These are phyloP conservation scores for Passer montanus DNA, from an alignment of 2,113 vertebrate genomes.

Conservation along the genomic window DNA sequence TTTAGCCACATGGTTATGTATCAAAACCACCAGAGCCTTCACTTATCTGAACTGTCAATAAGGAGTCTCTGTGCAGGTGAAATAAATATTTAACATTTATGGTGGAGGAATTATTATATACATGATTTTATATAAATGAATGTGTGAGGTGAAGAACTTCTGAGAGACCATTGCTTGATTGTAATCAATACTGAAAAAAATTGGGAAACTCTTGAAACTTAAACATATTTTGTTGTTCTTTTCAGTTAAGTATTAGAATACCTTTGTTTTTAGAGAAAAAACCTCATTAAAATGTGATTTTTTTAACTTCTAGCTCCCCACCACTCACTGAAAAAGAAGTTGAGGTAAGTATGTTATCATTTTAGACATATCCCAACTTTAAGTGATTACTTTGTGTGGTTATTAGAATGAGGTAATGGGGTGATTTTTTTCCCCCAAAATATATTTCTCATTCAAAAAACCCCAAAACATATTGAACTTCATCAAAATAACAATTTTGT, in stretches of 20 bases:
- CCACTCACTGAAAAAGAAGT: conserved; percentile 96
- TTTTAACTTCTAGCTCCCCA: conserved; percentile 79
- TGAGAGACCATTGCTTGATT: not conserved
- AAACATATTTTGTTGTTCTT: not conserved
- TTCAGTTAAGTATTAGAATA: not conserved
- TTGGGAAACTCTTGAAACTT: not conserved
- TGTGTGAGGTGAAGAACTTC: not conserved
- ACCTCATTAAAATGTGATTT: not conserved
- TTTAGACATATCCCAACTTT: not conserved
- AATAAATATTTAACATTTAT: not conserved
- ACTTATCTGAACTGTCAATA: not conserved
- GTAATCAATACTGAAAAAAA: not conserved
- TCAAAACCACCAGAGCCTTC: not conserved
- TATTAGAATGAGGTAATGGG: not conserved
- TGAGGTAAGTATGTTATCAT: conserved; percentile 81
- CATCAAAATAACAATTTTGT: not conserved
- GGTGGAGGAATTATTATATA: not conserved
- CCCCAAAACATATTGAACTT: not conserved
- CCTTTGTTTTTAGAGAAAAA: not conserved
- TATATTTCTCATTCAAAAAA: not conserved
- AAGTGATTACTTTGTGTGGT: not conserved
- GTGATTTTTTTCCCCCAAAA: not conserved
- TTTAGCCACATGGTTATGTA: not conserved
- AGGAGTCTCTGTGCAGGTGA: not conserved
- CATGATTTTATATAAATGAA: not conserved